phyloP scores from a whole-genome alignment of 2,113 vertebrate genomes.

The Kryptolebias marmoratus region DNA sequence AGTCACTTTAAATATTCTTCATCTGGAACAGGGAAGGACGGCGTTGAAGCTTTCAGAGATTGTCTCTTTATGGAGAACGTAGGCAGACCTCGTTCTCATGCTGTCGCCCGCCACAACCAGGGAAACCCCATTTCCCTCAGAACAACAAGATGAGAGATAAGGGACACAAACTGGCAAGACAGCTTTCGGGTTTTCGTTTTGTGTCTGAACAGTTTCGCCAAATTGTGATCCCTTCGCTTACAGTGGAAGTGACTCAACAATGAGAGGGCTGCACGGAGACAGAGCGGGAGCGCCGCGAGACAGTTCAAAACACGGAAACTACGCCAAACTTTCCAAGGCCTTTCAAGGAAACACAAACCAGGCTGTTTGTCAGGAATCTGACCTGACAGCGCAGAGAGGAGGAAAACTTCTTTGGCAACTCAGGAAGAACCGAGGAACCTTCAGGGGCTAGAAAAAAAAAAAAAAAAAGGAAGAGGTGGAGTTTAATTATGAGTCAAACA shows the following conservation, averaged over 20 bases:
- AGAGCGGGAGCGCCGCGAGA: not conserved
- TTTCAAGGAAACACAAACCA: conserved; percentile 21
- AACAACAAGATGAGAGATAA: conserved; percentile 18
- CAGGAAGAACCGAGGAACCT: conserved; percentile 48
- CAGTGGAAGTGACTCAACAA: not conserved
- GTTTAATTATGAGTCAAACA: conserved; percentile 87
- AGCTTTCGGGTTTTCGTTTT: conserved; percentile 32
- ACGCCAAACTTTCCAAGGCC: conserved; percentile 7
- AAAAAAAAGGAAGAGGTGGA: conserved; percentile 8
- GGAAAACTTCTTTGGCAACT: conserved; percentile 73
- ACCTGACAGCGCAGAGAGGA: conserved; percentile 26
- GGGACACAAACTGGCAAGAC: conserved; percentile 11
- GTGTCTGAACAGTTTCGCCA: conserved; percentile 25
- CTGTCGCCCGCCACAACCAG: not conserved
- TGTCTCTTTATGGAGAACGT: conserved; percentile 34
- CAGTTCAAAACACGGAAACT: conserved; percentile 9
- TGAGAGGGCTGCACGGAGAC: not conserved
- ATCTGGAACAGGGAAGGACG: conserved; percentile 29
- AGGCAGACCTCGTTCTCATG: conserved; percentile 8
- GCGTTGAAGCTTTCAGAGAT: conserved; percentile 19
- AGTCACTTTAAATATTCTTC: conserved; percentile 24
- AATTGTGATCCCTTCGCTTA: not conserved
- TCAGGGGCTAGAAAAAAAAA: not conserved
- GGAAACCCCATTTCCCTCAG: conserved; percentile 9
- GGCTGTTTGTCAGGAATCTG: conserved; percentile 37